A percentile compares a stretch with the other conserved stretches of the same genome.
Evolutionary conservation across 2,797 vertebrate species (phyloP).

Genomic region (Pampus argenteus): DNA sequence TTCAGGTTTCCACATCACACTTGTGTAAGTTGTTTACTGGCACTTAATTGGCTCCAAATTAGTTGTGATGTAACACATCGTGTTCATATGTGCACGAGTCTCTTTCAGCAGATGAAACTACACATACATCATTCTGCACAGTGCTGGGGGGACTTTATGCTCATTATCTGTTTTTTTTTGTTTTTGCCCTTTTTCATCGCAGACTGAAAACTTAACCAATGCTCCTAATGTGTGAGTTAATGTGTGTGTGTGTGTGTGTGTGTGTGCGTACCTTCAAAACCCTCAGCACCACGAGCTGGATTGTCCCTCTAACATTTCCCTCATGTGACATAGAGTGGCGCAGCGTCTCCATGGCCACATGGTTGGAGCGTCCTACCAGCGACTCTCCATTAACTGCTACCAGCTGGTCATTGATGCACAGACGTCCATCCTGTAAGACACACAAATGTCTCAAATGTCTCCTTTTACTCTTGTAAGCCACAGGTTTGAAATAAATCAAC

Average conservation of each 20-base stretch:
- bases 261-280: constrained; percentile 72
- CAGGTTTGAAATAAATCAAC: too few species aligned
- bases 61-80: too few species aligned
- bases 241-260: constrained; percentile 10
- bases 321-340: constrained; percentile 98
- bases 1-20: too few species aligned
- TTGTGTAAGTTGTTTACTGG: too few species aligned
- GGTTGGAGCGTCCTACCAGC: constrained; percentile 93
- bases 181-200: background rate
- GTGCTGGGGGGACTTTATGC: too few species aligned
- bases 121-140: too few species aligned
- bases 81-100: too few species aligned
- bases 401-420: constrained; percentile 93
- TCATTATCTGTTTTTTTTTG: background rate
- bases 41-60: too few species aligned
- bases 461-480: too few species aligned
- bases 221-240: background rate
- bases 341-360: constrained; percentile 96
- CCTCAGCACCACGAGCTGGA: constrained; percentile 93
- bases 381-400: constrained; percentile 95
- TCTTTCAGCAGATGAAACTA: too few species aligned
- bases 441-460: too few species aligned
- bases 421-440: constrained; percentile 89
- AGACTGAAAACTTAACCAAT: background rate
- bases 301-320: constrained; percentile 93